phyloP scores from a whole-genome alignment of 1,140 invertebrate species.

The Drosophila insularis region DNA sequence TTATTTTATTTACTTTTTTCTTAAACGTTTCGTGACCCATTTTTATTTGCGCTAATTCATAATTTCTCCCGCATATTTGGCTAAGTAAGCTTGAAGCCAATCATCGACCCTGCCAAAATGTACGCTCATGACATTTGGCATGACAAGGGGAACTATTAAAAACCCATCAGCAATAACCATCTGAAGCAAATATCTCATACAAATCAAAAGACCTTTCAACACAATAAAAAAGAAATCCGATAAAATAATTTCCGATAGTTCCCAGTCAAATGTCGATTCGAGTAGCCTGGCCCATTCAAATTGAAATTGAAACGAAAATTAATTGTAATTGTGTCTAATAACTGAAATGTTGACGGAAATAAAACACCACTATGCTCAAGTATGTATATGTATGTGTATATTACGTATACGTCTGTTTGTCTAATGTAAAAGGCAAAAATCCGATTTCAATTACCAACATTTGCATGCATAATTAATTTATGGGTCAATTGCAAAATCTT shows the following conservation, averaged over 20 bases:
- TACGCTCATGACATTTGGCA: constrained; percentile 72
- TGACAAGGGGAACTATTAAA: constrained; percentile 39
- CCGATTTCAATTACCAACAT: constrained; percentile 56
- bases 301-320: constrained; percentile 64
- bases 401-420: constrained; percentile 59
- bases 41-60: not conserved
- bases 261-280: constrained; percentile 20
- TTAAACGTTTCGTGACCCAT: not conserved
- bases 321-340: constrained; percentile 77
- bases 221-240: not conserved
- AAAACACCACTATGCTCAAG: constrained; percentile 23
- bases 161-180: constrained; percentile 54
- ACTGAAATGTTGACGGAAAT: constrained; percentile 77
- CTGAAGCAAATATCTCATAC: constrained; percentile 50
- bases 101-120: constrained; percentile 53
- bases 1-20: no score
- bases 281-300: constrained; percentile 21
- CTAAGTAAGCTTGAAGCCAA: constrained; percentile 23
- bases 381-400: constrained; percentile 17
- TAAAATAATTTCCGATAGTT: constrained; percentile 21
- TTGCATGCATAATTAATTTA: constrained; percentile 79
- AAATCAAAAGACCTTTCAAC: constrained; percentile 59
- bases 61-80: constrained; percentile 21
- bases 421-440: constrained; percentile 66
- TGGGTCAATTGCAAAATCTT: constrained; percentile 81